phyloP scores from a whole-genome alignment of 2,113 vertebrate genomes.

The Cryptotis parvus region DNA sequence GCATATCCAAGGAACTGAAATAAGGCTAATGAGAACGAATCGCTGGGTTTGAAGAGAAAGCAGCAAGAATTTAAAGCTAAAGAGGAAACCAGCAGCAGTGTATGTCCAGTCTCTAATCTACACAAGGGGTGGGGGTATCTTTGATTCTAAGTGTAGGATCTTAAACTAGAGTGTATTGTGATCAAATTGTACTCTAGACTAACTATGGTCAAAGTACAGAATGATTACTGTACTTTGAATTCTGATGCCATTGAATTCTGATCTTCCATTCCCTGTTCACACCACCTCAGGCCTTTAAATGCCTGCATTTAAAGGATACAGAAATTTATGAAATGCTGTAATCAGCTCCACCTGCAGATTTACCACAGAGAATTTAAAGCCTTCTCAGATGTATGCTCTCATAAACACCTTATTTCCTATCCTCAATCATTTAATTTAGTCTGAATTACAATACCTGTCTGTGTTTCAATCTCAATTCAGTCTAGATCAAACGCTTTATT shows the following conservation, averaged over 20 bases:
- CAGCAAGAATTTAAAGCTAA: not conserved
- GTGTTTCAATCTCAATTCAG: slow-evolving; percentile 38
- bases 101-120: not conserved
- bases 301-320: not conserved
- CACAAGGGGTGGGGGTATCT: not conserved
- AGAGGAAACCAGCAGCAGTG: not conserved
- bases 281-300: not conserved
- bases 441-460: slow-evolving; percentile 30
- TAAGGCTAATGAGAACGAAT: slow-evolving; percentile 13
- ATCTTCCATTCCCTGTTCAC: not conserved
- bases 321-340: slow-evolving; percentile 39
- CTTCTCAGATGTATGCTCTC: slow-evolving; percentile 27
- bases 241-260: not conserved
- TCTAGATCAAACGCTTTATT: slow-evolving; percentile 59
- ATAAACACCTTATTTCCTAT: slow-evolving; percentile 16
- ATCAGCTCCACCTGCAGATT: not conserved
- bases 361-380: slow-evolving; percentile 31
- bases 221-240: no score
- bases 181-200: not conserved
- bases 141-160: not conserved
- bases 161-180: not conserved
- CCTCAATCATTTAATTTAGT: slow-evolving; percentile 55
- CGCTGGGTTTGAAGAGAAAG: not conserved
- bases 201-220: not conserved
- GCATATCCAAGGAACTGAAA: not conserved